These are phyloP conservation scores for Chirona hameri DNA, from an alignment of 2,888 invertebrate species.

Conservation along the genomic window DNA sequence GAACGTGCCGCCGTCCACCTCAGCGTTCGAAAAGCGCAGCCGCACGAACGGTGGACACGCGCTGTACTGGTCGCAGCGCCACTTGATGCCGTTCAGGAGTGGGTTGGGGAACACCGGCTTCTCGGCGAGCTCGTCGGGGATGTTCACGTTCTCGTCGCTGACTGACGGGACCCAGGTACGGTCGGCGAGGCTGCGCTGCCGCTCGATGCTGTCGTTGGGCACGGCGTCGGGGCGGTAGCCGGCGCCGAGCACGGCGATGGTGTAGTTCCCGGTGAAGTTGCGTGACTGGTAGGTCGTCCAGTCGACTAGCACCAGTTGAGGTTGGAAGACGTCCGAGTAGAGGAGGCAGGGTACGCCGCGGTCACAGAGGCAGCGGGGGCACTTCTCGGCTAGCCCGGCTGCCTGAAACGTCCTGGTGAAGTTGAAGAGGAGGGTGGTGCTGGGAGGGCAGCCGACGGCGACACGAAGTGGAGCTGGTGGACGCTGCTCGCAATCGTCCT, in stretches of 20 bases:
- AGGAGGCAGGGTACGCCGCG: slow-evolving; percentile 13
- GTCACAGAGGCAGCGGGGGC: neutral
- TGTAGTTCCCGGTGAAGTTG: neutral
- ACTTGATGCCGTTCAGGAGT: neutral
- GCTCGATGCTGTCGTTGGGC: neutral
- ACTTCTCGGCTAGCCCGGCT: neutral
- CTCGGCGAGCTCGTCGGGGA: neutral
- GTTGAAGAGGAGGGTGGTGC: slow-evolving; percentile 1
- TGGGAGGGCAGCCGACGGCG: slow-evolving; percentile 13
- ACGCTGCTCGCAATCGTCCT: neutral
- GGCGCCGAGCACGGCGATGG: neutral
- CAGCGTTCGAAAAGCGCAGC: neutral
- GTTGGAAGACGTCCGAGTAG: slow-evolving; percentile 1
- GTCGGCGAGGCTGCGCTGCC: neutral
- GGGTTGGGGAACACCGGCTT: neutral
- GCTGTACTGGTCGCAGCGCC: slow-evolving; percentile 22
- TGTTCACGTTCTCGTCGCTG: neutral
- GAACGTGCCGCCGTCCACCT: neutral
- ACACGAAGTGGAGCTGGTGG: neutral
- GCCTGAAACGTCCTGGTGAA: neutral
- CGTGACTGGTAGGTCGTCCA: neutral
- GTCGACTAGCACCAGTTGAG: neutral
- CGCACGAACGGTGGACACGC: neutral
- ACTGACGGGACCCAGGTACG: neutral
- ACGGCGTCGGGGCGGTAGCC: neutral